Evolutionary conservation across 1,140 invertebrate species (phyloP), one percentile per base, ranked within the genome.

Genomic region (Aphelinus certus): DNA sequence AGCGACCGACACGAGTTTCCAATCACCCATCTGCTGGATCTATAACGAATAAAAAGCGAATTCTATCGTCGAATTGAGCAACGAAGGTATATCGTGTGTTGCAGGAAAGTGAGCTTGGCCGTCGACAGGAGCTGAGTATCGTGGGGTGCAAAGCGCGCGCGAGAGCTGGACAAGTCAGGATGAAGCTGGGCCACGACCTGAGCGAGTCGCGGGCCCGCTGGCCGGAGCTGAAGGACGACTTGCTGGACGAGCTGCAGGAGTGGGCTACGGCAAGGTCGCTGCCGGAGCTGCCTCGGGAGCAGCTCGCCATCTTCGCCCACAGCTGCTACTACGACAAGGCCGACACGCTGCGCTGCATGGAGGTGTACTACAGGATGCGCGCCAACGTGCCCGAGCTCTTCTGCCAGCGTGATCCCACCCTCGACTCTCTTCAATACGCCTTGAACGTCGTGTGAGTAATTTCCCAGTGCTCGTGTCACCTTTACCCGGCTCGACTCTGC

Each of bases 311-410:
- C 51, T 92, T 92, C 79, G 87, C 91, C 47, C 86, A 91, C 58
- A 91, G 91, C 53, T 92, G 91, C 81, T 87, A 89, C 55, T 89
- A 88, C 48, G 85, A 91, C 49, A 71, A 89, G 3, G 88, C 90
- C 45, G 84, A 84, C 58, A 90, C 89, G 0, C 89, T 90, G 79
- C 87, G 80, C n/a, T 92, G 91, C 75, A 91, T 92, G 80, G 85
- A 88, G 65, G 87, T 85, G 73, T 92, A 92, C 82, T 92, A 90
- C 79, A 85, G 84, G 48, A 80, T 89, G 57, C 87, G 89, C 66
- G 87, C 88, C 64, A 89, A 88, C 73, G 86, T 86, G 0, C 89
- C 91, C 0, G 90, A 92, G 79, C 89, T 92, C 68, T 92, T 92
- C 77, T 84, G 85, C 68, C 86, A 90, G 49, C 82, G 91, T 70